phyloP scores from a whole-genome alignment of 2,797 vertebrate species.

The Danio choprae region DNA sequence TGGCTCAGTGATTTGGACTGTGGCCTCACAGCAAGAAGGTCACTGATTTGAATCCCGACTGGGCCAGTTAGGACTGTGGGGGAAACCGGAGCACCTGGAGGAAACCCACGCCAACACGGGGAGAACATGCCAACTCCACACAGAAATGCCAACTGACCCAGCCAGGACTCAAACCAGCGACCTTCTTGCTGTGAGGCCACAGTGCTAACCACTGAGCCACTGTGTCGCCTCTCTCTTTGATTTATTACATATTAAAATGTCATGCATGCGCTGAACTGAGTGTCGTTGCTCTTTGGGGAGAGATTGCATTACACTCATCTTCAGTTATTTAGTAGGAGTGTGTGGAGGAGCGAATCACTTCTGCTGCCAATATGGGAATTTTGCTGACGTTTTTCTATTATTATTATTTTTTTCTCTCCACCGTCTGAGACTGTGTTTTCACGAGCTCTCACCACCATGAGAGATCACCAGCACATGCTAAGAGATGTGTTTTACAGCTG shows the following conservation, averaged over 20 bases:
- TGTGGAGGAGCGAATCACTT: background rate
- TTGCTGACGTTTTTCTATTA: conserved; percentile 26
- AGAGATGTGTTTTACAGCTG: background rate
- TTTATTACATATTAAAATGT: background rate
- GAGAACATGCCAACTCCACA: too few relatives aligned
- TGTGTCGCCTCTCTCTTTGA: too few relatives aligned
- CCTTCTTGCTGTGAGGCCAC: too few relatives aligned
- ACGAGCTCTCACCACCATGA: background rate
- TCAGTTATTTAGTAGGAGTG: conserved; percentile 5
- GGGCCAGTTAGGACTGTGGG: too few relatives aligned
- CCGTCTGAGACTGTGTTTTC: background rate
- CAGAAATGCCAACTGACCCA: too few relatives aligned
- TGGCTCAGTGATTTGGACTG: too few relatives aligned
- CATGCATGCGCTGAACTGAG: background rate
- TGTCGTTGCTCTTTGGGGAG: background rate
- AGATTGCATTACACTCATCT: background rate
- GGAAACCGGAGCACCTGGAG: too few relatives aligned
- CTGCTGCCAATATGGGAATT: conserved; percentile 26
- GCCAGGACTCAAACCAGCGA: too few relatives aligned
- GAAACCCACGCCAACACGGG: too few relatives aligned
- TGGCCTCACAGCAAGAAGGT: too few relatives aligned
- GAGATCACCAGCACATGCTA: conserved; percentile 45
- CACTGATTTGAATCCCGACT: too few relatives aligned
- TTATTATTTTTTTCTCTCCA: conserved; percentile 16
- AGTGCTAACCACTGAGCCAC: too few relatives aligned